phyloP scores from a whole-genome alignment of 2,888 invertebrate species.

The Trisateles emortualis region DNA sequence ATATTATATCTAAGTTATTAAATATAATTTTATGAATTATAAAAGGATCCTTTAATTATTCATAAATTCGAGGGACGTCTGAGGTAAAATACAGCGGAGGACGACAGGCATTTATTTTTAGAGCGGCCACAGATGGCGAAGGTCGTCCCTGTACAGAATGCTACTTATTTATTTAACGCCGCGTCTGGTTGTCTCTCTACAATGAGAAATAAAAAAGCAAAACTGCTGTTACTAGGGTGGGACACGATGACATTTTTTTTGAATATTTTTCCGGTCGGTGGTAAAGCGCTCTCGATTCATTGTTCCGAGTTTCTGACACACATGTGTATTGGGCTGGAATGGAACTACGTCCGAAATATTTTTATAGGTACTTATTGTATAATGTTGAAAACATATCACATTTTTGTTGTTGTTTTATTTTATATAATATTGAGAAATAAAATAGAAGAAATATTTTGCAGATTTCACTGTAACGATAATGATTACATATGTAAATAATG shows the following conservation, averaged over 20 bases:
- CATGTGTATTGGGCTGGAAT: constrained; percentile 36
- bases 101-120: constrained; percentile 69
- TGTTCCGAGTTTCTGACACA: constrained; percentile 36
- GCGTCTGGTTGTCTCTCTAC: constrained; percentile 52
- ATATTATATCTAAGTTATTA: constrained; percentile 27
- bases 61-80: constrained; percentile 49
- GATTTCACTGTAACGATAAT: constrained; percentile 24
- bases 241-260: constrained; percentile 41
- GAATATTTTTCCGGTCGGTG: constrained; percentile 32
- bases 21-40: constrained; percentile 40
- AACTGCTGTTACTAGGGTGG: constrained; percentile 26
- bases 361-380: constrained; percentile 16
- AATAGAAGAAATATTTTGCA: constrained; percentile 22
- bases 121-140: constrained; percentile 77
- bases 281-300: constrained; percentile 29
- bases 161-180: constrained; percentile 78
- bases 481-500: constrained; percentile 23
- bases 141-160: constrained; percentile 71
- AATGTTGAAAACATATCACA: constrained; percentile 3
- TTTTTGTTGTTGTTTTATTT: constrained; percentile 9
- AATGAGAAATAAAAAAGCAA: constrained; percentile 48
- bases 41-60: constrained; percentile 55
- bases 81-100: constrained; percentile 50
- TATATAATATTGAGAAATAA: constrained; percentile 27
- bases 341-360: constrained; percentile 24